Percentiles rank a stretch among this genome's conserved stretches.
phyloP scores from a whole-genome alignment of 2,797 vertebrate species.

The Champsocephalus esox region DNA sequence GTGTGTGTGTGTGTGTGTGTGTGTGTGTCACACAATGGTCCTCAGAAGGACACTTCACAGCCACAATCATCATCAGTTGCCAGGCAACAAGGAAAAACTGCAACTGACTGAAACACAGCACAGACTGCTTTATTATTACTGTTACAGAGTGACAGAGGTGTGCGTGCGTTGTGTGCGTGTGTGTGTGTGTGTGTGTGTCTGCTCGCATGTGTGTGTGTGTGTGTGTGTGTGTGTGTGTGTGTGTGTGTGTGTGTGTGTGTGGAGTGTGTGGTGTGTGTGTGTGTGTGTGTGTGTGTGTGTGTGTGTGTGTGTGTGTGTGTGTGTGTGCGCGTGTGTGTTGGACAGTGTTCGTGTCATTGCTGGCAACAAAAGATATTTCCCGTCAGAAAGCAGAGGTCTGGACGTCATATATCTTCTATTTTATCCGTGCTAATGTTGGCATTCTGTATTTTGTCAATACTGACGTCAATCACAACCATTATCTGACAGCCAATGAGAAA shows the following conservation, averaged over 20 bases:
- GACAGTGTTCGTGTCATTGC: constrained; percentile 12
- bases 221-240: neutral
- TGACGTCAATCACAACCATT: no score
- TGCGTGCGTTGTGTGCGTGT: constrained; percentile 33
- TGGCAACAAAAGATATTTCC: neutral
- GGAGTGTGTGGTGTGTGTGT: neutral
- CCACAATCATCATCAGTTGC: constrained; percentile 82
- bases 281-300: constrained; percentile 32
- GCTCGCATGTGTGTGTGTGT: constrained; percentile 1
- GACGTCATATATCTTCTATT: no score
- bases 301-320: constrained; percentile 8
- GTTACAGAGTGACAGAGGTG: constrained; percentile 40
- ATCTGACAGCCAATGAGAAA: constrained; percentile 1
- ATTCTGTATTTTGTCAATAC: no score
- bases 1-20: constrained; percentile 49
- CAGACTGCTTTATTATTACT: constrained; percentile 58
- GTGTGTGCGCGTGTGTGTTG: neutral
- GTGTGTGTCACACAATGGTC: constrained; percentile 76
- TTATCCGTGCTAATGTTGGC: no score
- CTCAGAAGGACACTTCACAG: constrained; percentile 86
- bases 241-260: neutral
- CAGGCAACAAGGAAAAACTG: constrained; percentile 73
- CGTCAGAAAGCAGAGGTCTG: neutral
- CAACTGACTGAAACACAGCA: constrained; percentile 58
- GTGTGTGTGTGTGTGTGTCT: constrained; percentile 19